A percentile compares a stretch with the other conserved stretches of the same genome.
These are phyloP conservation scores for Neomonachus schauinslandi DNA, from an alignment of 2,113 vertebrate genomes.

Conservation along the genomic window DNA sequence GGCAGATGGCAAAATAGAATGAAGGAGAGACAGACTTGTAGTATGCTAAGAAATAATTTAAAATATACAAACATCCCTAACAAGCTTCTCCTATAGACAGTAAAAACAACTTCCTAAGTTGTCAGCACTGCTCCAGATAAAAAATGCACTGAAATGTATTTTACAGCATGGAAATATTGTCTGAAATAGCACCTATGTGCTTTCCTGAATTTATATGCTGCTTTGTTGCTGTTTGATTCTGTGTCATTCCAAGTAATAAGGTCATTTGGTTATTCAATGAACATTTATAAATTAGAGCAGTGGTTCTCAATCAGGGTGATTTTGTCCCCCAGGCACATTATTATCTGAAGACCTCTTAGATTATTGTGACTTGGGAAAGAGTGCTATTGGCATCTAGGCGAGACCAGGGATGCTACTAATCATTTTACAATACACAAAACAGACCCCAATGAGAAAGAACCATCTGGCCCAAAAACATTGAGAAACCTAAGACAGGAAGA, in stretches of 20 bases:
- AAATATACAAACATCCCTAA: neutral
- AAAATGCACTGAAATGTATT: neutral
- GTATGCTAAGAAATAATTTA: neutral
- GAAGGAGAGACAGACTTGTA: neutral
- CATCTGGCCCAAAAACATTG: neutral
- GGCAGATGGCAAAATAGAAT: neutral
- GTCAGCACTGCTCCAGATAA: neutral
- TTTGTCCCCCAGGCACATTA: neutral
- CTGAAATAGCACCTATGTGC: neutral
- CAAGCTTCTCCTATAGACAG: neutral
- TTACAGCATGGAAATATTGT: neutral
- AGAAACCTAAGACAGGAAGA: neutral
- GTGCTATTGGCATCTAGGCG: neutral
- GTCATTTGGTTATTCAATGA: neutral
- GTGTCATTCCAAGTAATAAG: neutral
- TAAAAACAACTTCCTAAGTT: neutral
- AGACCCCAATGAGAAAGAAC: neutral
- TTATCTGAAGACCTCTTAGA: neutral
- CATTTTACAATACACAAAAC: neutral
- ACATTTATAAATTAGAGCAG: neutral
- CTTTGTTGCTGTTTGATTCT: neutral
- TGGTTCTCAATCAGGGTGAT: neutral
- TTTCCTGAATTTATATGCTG: neutral
- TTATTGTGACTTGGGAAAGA: neutral
- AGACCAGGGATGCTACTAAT: neutral